Conservation (phyloP, 1,140 invertebrate genomes). For the Drosophila arawakana region DNA sequence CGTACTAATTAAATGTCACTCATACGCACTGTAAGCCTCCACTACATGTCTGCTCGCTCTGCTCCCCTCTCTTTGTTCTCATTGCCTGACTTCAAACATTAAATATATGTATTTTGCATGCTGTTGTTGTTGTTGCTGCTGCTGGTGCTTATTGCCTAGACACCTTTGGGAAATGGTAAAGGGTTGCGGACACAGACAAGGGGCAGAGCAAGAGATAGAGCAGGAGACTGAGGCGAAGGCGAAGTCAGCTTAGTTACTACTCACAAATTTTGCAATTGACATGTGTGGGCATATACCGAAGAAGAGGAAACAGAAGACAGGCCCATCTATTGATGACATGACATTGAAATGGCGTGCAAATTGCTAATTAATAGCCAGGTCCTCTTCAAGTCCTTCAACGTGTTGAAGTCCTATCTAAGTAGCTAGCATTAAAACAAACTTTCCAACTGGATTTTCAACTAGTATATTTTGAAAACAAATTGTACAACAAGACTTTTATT, state of each 20-base stretch:
- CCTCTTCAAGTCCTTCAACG: constrained; percentile 3
- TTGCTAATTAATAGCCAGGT: constrained; percentile 58
- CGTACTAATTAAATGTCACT: constrained; percentile 71
- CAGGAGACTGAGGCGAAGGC: neutral
- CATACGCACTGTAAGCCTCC: constrained; percentile 54
- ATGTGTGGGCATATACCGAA: constrained; percentile 1
- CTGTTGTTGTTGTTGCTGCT: constrained; percentile 1
- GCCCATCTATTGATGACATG: constrained; percentile 46
- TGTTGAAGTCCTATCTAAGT: constrained; percentile 9
- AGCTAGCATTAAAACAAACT: neutral
- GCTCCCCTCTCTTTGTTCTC: neutral
- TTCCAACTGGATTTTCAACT: constrained; percentile 6
- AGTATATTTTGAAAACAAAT: neutral
- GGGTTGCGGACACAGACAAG: neutral
- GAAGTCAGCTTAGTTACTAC: neutral
- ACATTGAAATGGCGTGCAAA: constrained; percentile 63
- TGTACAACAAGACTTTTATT: too few relatives aligned
- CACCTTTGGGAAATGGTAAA: constrained; percentile 1
- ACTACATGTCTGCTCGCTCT: constrained; percentile 9
- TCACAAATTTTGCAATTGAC: constrained; percentile 43
- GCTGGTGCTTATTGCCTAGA: constrained; percentile 3
- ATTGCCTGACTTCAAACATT: constrained; percentile 39
- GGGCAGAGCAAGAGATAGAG: too few relatives aligned
- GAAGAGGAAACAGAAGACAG: neutral
- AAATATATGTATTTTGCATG: constrained; percentile 41